These are phyloP conservation scores for Gila robusta DNA, from an alignment of 2,797 vertebrate genomes.

Conservation along the genomic window DNA sequence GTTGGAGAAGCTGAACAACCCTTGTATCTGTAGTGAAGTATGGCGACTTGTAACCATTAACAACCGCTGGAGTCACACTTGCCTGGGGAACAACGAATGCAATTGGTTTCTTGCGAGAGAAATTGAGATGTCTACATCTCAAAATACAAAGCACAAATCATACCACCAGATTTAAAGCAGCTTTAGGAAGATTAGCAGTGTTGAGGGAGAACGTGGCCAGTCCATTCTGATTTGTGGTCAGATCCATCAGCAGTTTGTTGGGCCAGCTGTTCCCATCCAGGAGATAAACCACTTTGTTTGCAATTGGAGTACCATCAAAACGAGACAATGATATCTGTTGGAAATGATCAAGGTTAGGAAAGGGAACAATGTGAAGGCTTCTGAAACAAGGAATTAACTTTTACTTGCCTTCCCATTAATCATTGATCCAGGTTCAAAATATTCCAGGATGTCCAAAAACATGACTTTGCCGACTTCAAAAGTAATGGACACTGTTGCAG, in stretches of 20 bases:
- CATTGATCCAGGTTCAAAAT: not conserved
- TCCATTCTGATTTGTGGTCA: constrained; percentile 71
- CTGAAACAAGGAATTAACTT: not conserved
- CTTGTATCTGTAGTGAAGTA: not conserved
- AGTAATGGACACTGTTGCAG: not conserved
- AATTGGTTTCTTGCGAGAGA: too few species aligned
- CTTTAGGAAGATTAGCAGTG: constrained; percentile 23
- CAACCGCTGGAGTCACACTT: not conserved
- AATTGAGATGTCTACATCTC: too few species aligned
- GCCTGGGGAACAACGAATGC: constrained; percentile 62
- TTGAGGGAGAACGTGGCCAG: constrained; percentile 66
- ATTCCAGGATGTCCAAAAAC: constrained; percentile 33
- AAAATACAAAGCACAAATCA: too few species aligned
- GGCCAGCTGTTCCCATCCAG: constrained; percentile 51
- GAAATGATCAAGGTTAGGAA: not conserved
- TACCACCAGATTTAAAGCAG: constrained; percentile 54
- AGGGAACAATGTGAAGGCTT: not conserved
- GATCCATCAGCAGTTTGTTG: constrained; percentile 47
- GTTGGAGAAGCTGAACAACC: not conserved
- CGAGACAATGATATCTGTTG: constrained; percentile 63
- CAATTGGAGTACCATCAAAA: constrained; percentile 66
- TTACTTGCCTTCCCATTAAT: constrained; percentile 40
- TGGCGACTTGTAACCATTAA: fast-evolving
- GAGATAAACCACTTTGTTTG: constrained; percentile 64
- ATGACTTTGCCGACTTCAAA: constrained; percentile 35